A percentile compares a stretch with the other conserved stretches of the same genome.
Conservation (phyloP, 2,113 vertebrate genomes). For the Phodopus roborovskii region DNA sequence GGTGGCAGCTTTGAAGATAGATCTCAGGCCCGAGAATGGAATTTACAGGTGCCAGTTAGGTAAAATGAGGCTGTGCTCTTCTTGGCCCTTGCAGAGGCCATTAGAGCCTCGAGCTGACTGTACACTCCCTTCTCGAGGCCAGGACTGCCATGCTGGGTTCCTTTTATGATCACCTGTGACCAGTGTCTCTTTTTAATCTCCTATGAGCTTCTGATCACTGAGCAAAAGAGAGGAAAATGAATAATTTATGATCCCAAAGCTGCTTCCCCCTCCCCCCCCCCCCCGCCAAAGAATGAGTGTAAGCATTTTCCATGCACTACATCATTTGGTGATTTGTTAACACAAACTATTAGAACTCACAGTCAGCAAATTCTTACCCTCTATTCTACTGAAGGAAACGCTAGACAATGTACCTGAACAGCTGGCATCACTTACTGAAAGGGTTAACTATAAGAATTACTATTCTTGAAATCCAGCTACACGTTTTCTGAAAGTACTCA, state of each 20-base stretch:
- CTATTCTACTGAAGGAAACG: constrained; percentile 66
- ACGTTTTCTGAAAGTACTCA: neutral
- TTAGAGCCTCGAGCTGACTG: accelerated
- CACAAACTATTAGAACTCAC: constrained; percentile 69
- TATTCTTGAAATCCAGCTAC: constrained; percentile 64
- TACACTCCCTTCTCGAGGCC: neutral
- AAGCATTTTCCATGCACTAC: neutral
- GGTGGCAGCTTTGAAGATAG: neutral
- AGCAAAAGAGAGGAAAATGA: constrained; percentile 41
- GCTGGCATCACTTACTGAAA: constrained; percentile 58
- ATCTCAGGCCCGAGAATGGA: neutral
- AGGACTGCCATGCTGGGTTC: neutral
- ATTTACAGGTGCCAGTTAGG: neutral
- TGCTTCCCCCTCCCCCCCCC: neutral
- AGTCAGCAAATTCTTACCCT: constrained; percentile 70
- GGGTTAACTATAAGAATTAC: constrained; percentile 46
- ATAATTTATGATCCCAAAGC: constrained; percentile 42
- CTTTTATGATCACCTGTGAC: neutral
- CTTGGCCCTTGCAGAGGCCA: neutral
- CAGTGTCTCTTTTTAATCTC: neutral
- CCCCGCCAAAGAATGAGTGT: neutral
- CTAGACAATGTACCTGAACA: constrained; percentile 69
- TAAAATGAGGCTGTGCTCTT: constrained; percentile 6
- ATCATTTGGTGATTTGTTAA: constrained; percentile 51
- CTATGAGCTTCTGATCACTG: constrained; percentile 21